phyloP scores from a whole-genome alignment of 2,113 vertebrate species.

The Dipodomys spectabilis region DNA sequence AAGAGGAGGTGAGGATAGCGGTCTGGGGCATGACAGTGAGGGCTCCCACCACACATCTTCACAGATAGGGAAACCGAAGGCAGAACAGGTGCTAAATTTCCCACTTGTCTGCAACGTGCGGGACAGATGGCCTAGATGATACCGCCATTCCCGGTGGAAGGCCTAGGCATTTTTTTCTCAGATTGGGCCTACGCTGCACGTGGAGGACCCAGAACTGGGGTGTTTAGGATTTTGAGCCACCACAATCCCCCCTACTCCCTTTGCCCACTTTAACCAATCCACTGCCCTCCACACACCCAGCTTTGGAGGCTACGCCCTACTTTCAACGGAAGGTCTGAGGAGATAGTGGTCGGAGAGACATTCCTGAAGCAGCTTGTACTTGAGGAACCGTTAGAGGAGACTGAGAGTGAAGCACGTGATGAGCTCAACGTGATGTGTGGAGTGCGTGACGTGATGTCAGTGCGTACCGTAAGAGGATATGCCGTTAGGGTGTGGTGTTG shows the following conservation, averaged over 20 bases:
- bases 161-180: background rate
- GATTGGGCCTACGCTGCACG: background rate
- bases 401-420: fast-evolving
- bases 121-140: no score
- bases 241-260: background rate
- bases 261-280: background rate
- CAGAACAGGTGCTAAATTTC: no score
- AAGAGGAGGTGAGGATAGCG: no score
- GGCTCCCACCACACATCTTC: no score
- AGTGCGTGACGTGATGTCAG: fast-evolving
- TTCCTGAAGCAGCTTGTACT: no score
- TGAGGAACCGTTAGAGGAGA: background rate
- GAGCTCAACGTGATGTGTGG: fast-evolving
- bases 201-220: background rate
- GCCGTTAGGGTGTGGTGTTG: no score
- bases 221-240: background rate
- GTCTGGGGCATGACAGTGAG: no score
- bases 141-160: background rate
- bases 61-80: no score
- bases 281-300: background rate
- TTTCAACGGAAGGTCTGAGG: background rate
- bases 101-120: no score
- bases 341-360: no score
- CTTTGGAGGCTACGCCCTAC: no score
- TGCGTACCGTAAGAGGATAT: fast-evolving